These are phyloP conservation scores for Stegodyphus dumicola DNA, from an alignment of 1,140 invertebrate species.

Conservation along the genomic window DNA sequence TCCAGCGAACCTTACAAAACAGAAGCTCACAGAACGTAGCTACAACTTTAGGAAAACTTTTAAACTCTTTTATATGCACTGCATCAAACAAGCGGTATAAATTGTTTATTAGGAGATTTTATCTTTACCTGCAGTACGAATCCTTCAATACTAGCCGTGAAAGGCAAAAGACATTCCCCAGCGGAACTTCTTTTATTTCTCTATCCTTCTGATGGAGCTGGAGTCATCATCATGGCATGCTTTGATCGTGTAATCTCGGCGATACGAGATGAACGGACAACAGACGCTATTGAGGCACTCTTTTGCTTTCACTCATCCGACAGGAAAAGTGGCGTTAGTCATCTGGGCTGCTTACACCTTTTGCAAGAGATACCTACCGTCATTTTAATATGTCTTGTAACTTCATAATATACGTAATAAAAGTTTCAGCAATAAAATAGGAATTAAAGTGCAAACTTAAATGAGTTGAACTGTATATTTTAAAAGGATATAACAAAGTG, in stretches of 20 bases:
- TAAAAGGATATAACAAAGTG: too few relatives aligned
- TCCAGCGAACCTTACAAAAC: neutral
- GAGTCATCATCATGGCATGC: conserved; percentile 24
- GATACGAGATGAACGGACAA: conserved; percentile 53
- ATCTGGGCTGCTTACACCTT: too few relatives aligned
- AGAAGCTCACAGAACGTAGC: neutral
- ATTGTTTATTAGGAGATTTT: conserved; percentile 53
- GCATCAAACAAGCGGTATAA: conserved; percentile 37
- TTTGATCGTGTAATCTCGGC: conserved; percentile 54
- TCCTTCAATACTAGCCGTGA: conserved; percentile 7
- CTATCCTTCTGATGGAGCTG: neutral
- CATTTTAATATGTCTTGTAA: too few relatives aligned
- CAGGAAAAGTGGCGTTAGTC: too few relatives aligned
- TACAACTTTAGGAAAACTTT: neutral
- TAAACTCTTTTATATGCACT: neutral
- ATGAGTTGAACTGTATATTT: too few relatives aligned
- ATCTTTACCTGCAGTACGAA: neutral
- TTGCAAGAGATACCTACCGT: too few relatives aligned
- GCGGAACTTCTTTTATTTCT: conserved; percentile 41
- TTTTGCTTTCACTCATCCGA: neutral
- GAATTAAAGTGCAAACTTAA: too few relatives aligned
- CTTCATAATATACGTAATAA: too few relatives aligned
- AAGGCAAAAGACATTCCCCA: conserved; percentile 8
- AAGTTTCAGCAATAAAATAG: too few relatives aligned
- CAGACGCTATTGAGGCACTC: conserved; percentile 51